Evolutionary conservation across 2,888 invertebrate species (phyloP), one percentile per base, ranked within the genome.

Genomic region (Apamea epomidion): DNA sequence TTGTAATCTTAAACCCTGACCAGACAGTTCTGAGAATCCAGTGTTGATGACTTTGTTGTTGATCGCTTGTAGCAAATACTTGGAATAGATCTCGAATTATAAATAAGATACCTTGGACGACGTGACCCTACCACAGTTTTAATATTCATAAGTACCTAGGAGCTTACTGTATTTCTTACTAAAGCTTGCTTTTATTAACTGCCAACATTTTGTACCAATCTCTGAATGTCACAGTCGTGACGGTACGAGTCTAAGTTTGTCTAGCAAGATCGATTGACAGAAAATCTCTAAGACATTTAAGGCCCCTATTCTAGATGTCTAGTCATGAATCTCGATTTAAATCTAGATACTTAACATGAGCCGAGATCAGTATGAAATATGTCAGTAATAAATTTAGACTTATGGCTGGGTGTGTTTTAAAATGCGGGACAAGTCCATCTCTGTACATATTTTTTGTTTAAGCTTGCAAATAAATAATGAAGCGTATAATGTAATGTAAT

Each of bases 21-120:
- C 37, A 37, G 51, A 69, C 42, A 18, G 48, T 84, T 90, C 90
- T 67, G 25, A 75, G 88, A 90, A 90, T 3, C 7, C 25, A 62
- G 18, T 76, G 80, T 78, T n/a, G 2, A 37, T 83, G 42, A 78
- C 79, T 37, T 83, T 48, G 68, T 69, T 54, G 42, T 58, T 65
- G 65, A 54, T 70, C 79, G 67, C 64, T 86, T 80, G 78, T 78
- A 25, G 18, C 37, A 74, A 83, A 78, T 88, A 67, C 83, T 75
- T 73, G 87, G 87, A 87, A 90, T 10, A 37, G 37, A 29, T 76
- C 64, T 78, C 29, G 54, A 64, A 48, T 37, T 54, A 68, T 58
- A n/a, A 60, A 68, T 71, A 60, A 64, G 76, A 79, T 37, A 80
- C 80, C 76, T 12, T n/a, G n/a, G n/a, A 60, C 58, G 58, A 60